These are phyloP conservation scores for Thinocorus orbignyianus DNA, from an alignment of 2,113 vertebrate genomes.

Conservation along the genomic window DNA sequence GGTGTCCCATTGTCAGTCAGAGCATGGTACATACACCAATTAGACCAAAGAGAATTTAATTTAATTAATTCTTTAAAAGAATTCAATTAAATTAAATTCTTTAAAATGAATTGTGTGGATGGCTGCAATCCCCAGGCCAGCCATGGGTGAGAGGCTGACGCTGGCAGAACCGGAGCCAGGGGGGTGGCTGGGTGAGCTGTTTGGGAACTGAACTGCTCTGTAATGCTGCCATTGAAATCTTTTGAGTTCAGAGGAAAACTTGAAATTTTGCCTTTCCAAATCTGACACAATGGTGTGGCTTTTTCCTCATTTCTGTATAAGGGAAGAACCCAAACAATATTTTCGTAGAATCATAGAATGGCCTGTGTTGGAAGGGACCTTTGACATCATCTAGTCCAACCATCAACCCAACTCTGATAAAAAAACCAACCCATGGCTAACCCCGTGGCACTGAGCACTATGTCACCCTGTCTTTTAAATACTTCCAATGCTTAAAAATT, in stretches of 20 bases:
- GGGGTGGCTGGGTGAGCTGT: background rate
- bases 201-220: background rate
- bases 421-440: too few species aligned
- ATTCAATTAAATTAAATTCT: background rate
- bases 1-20: background rate
- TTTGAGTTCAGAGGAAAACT: background rate
- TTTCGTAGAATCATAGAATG: background rate
- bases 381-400: too few species aligned
- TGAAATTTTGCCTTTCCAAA: background rate
- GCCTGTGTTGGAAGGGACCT: too few species aligned
- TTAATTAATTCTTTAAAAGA: background rate
- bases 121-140: background rate
- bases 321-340: background rate
- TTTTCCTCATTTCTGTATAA: background rate
- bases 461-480: too few species aligned
- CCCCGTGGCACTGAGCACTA: too few species aligned
- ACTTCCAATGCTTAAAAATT: too few species aligned
- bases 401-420: too few species aligned
- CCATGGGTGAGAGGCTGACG: fast-evolving
- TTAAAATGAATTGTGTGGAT: background rate
- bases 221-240: fast-evolving
- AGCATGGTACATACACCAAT: background rate
- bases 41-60: background rate
- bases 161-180: too few species aligned
- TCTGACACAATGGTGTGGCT: background rate